Evolutionary conservation across 2,888 invertebrate genomes (phyloP).

Genomic region (Xestoiulus laeticollis): DNA sequence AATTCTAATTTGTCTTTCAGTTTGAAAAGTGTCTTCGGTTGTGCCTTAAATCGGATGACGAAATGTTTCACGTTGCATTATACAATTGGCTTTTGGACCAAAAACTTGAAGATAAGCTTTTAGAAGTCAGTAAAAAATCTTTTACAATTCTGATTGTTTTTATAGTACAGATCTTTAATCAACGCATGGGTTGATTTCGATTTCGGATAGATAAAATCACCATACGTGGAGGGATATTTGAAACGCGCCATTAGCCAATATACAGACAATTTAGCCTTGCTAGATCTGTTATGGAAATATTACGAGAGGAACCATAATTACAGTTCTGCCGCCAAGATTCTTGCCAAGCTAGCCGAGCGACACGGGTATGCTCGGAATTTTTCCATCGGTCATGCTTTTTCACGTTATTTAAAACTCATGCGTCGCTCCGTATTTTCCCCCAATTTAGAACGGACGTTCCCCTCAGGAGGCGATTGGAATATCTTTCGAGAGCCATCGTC

Average conservation of each 20-base stretch:
- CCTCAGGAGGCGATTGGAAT: slow-evolving; percentile 83
- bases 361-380: slow-evolving; percentile 61
- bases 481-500: slow-evolving; percentile 92
- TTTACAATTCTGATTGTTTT: not conserved
- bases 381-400: not conserved
- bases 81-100: slow-evolving; percentile 88
- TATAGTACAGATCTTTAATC: not conserved
- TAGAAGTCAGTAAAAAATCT: slow-evolving; percentile 65
- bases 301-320: slow-evolving; percentile 93
- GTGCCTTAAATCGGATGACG: slow-evolving; percentile 73
- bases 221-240: slow-evolving; percentile 81
- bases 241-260: slow-evolving; percentile 64
- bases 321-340: slow-evolving; percentile 88
- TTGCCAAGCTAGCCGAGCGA: slow-evolving; percentile 83
- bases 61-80: slow-evolving; percentile 87
- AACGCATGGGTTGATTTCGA: no score
- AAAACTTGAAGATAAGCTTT: slow-evolving; percentile 65
- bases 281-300: slow-evolving; percentile 94
- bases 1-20: slow-evolving; percentile 58
- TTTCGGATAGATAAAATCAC: slow-evolving; percentile 66
- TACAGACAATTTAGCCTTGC: slow-evolving; percentile 71
- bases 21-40: slow-evolving; percentile 61
- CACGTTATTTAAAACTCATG: slow-evolving; percentile 45
- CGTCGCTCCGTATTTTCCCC: not conserved
- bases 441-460: slow-evolving; percentile 74